Base-by-base conservation (phyloP, 1,140 invertebrate genomes). In the Drosophila parvula region DNA sequence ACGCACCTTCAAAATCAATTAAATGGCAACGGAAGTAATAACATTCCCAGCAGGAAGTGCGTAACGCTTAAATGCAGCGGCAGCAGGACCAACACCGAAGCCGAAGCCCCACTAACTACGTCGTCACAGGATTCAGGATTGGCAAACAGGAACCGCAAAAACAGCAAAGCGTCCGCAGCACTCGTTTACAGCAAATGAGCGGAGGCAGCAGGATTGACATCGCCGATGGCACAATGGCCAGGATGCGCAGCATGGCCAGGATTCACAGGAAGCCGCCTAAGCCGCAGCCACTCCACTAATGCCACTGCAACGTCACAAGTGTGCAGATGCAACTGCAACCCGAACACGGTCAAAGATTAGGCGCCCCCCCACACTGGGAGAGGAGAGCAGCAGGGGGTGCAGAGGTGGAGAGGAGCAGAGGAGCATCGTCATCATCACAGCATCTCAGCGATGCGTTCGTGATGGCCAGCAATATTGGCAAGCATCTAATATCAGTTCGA, bases 11-110 rank as follows among this genome's bases (percentile, higher is more conserved):
- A 73, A 89, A 88, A 88, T 88, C 84, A 88, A 88, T 88, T 89
- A 88, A 88, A 89, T 48, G 84, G 78, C 84, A 88, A 81, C 84
- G 84, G 84, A 88, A 84, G 84, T 89, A 88, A 88, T 89, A 88
- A 89, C 84, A 89, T 84, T 88, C 69, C 79, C 69, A 69, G 62
- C 83, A 82, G 83, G 83, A 88, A 88, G 83, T 88, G 83, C 79
- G 84, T 89, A 83, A 64, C 80, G 83, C 62, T 86, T 85, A 85
- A 85, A 81, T 85, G 81, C 81, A 81, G 79, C 81, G 60, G 14
- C 56, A 68, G 34, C 43, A 68, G n/a, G 22, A 78, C 41, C 47
- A 65, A 45, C 22, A 41, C 18, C 41, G 40, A 63, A 38, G 30
- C 16, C 47, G 30, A 48, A 41, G 43, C 51, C 28, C 12, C 28